Percentiles rank a stretch among this genome's conserved stretches.
These are phyloP conservation scores for fruit fly (Drosophila melanogaster) DNA, from an alignment of 1,140 invertebrate genomes.

Conservation along the genomic window Release_6_plus_ISO1_MT NT_037436.4:13647001-13647500, in stretches of 20 bases:
- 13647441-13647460: constrained; percentile 16
- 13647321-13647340: constrained; percentile 6
- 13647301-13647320: constrained; percentile 43
- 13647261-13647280: constrained; percentile 18
- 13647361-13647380: not conserved
- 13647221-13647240: constrained; percentile 65
- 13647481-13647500: constrained; percentile 7
- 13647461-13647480: constrained; percentile 11
- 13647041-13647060: constrained; percentile 54
- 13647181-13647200: constrained; percentile 78
- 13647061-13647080: constrained; percentile 62
- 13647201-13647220: constrained; percentile 58
- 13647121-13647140: constrained; percentile 49
- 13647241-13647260: constrained; percentile 8
- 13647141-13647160: constrained; percentile 27
- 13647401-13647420: constrained; percentile 25
- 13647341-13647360: constrained; percentile 57
- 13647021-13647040: constrained; percentile 11
- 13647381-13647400: constrained; percentile 2
- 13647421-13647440: constrained; percentile 8
- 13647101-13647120: constrained; percentile 57
- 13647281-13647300: constrained; percentile 25
- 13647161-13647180: constrained; percentile 43
- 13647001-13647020: constrained; percentile 59
- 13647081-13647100: constrained; percentile 55